These are phyloP conservation scores for Geodia barretti DNA, from an alignment of 37 sponge, comb jelly and placozoan species.

Conservation along the genomic window DNA sequence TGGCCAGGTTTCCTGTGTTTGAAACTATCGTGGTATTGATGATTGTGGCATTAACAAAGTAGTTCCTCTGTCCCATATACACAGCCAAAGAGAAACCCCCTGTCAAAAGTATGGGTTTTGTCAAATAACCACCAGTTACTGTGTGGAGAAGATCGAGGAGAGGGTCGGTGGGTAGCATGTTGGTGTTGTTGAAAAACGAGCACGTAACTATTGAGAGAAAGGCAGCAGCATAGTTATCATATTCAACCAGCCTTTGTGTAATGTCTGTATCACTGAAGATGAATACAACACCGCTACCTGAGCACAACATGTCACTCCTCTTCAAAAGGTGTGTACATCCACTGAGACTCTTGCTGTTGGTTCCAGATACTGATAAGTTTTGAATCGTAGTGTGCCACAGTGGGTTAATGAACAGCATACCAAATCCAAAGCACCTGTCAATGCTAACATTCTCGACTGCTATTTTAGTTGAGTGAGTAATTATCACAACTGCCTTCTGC, in stretches of 20 bases:
- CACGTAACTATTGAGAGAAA: slow-evolving; percentile 9
- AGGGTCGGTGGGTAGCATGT: neutral
- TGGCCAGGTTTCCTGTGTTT: neutral
- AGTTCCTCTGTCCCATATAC: neutral
- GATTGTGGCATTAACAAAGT: slow-evolving; percentile 1
- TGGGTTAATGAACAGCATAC: slow-evolving; percentile 22
- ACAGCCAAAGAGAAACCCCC: slow-evolving; percentile 7
- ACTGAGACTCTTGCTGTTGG: slow-evolving; percentile 7
- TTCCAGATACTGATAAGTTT: neutral
- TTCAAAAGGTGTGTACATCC: too few relatives aligned
- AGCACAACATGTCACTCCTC: neutral
- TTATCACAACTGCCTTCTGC: slow-evolving; percentile 21
- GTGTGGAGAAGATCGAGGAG: neutral
- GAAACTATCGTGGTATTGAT: neutral
- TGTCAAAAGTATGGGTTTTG: neutral
- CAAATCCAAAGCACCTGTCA: slow-evolving; percentile 5
- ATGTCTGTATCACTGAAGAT: neutral
- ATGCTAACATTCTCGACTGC: neutral
- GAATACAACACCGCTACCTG: neutral
- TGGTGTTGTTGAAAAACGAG: slow-evolving; percentile 3
- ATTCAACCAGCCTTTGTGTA: neutral
- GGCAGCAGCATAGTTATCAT: too few relatives aligned
- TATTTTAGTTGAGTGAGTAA: neutral
- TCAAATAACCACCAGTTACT: neutral
- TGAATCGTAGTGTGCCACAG: neutral